These are phyloP conservation scores for Eidolon helvum DNA, from an alignment of 2,113 vertebrate species.

Conservation along the genomic window DNA sequence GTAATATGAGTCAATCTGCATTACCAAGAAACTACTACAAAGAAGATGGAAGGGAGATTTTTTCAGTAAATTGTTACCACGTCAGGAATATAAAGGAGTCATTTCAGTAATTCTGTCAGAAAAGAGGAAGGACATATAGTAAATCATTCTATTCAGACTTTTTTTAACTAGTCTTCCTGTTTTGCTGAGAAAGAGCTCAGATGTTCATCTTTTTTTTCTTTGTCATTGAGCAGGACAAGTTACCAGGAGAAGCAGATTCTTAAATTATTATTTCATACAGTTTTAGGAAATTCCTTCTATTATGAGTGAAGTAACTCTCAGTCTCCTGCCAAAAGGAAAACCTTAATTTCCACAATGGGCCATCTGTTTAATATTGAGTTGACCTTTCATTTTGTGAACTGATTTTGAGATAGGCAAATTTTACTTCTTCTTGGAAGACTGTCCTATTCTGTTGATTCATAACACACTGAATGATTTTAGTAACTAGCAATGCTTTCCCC, in stretches of 20 bases:
- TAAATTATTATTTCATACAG: slow-evolving; percentile 52
- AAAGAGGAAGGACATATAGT: slow-evolving; percentile 44
- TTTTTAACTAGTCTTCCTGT: slow-evolving; percentile 54
- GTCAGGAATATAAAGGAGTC: neutral
- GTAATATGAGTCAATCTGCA: neutral
- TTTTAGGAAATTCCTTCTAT: slow-evolving; percentile 54
- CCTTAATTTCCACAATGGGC: slow-evolving; percentile 44
- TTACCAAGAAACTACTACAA: slow-evolving; percentile 1
- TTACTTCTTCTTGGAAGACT: neutral
- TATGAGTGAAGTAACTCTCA: neutral
- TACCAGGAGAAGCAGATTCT: slow-evolving; percentile 22
- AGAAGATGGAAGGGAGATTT: neutral
- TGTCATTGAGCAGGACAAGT: slow-evolving; percentile 50
- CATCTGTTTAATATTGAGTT: slow-evolving; percentile 51
- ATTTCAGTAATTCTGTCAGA: slow-evolving; percentile 29
- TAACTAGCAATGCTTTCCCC: neutral
- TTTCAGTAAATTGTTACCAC: neutral
- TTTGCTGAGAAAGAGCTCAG: slow-evolving; percentile 30
- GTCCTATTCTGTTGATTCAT: neutral
- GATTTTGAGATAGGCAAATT: neutral
- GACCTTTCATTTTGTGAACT: slow-evolving; percentile 37
- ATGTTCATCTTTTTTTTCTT: slow-evolving; percentile 48
- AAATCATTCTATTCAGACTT: slow-evolving; percentile 49
- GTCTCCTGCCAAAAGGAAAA: neutral
- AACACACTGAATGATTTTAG: neutral